Percentiles rank a stretch among this genome's conserved stretches.
Conservation (phyloP, 1,140 invertebrate species). For the Nymphalis io region DNA sequence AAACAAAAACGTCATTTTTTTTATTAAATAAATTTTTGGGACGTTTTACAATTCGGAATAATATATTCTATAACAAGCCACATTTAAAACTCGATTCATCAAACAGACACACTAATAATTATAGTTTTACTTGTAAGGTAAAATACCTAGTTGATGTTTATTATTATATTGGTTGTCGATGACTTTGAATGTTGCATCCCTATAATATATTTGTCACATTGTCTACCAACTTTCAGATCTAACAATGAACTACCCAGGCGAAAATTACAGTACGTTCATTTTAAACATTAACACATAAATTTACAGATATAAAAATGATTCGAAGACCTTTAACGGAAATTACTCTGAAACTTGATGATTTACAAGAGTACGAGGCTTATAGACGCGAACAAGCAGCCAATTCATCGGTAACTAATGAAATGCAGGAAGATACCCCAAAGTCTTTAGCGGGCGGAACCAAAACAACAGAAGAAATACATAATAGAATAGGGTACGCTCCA, state of each 20-base stretch:
- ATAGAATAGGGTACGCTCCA: conserved; percentile 84
- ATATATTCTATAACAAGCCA: no score
- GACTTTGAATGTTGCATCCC: neutral
- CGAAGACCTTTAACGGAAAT: conserved; percentile 88
- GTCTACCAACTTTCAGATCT: neutral
- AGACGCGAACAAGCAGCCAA: conserved; percentile 74
- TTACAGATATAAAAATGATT: conserved; percentile 83
- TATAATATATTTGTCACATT: neutral
- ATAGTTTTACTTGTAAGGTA: no score
- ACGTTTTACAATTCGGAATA: no score
- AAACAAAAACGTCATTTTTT: no score
- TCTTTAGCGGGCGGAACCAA: conserved; percentile 76
- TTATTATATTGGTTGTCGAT: neutral
- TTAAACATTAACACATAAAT: neutral
- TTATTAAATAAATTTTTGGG: no score
- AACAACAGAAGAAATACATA: conserved; percentile 83
- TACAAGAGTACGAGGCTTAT: conserved; percentile 86
- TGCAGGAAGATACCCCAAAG: conserved; percentile 79
- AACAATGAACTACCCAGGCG: neutral
- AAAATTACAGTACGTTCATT: neutral
- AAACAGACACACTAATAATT: no score
- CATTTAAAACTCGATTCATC: no score
- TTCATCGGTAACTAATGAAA: conserved; percentile 78
- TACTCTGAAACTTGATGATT: conserved; percentile 88
- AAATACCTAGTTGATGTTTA: no score